Percentiles rank a stretch among this genome's conserved stretches.
Conservation (phyloP, 2,797 vertebrate genomes). For the Sebastes hubbsi region DNA sequence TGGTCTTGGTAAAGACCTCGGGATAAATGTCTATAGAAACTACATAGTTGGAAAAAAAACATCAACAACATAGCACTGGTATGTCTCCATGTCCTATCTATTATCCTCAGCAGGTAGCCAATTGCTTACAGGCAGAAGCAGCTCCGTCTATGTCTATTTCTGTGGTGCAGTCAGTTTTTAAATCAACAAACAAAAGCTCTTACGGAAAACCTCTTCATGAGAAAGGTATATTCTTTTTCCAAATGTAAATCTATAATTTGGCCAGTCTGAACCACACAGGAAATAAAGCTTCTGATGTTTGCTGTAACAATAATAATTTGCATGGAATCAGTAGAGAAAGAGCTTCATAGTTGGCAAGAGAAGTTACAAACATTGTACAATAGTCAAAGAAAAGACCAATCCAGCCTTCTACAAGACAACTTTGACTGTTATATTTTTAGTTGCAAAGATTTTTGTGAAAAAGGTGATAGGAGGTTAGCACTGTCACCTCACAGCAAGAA, state of each 20-base stretch:
- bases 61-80: neutral
- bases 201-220: neutral
- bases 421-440: neutral
- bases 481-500: neutral
- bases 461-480: neutral
- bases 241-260: neutral
- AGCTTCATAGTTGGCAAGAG: neutral
- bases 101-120: conserved; percentile 14
- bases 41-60: neutral
- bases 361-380: neutral
- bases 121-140: conserved; percentile 6
- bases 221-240: neutral
- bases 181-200: neutral
- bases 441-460: neutral
- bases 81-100: conserved; percentile 13
- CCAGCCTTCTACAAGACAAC: neutral
- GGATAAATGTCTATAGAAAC: conserved; percentile 28
- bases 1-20: conserved; percentile 48
- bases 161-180: neutral
- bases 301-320: neutral
- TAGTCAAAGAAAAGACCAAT: neutral
- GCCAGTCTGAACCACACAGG: neutral
- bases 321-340: neutral
- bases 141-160: neutral
- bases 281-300: neutral